These are phyloP conservation scores for Drosophila ogumai DNA, from an alignment of 1,140 invertebrate species.

Conservation along the genomic window DNA sequence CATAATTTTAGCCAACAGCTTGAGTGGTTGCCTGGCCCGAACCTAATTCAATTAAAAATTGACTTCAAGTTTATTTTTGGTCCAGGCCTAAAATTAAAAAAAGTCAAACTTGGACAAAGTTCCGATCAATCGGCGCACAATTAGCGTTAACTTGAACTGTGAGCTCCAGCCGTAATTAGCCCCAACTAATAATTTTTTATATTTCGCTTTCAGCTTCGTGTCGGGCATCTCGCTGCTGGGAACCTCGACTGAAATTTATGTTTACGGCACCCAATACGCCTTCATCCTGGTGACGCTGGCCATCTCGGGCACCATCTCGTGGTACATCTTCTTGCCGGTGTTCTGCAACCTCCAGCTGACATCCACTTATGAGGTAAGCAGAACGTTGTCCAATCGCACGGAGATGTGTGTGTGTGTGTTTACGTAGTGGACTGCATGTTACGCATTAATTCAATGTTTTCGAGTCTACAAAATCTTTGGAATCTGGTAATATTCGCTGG, in stretches of 20 bases:
- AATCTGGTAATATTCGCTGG: slow-evolving; percentile 24
- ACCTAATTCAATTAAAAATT: slow-evolving; percentile 46
- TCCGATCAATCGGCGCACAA: slow-evolving; percentile 44
- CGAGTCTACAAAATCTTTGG: slow-evolving; percentile 25
- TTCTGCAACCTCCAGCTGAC: slow-evolving; percentile 93
- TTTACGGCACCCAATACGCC: slow-evolving; percentile 91
- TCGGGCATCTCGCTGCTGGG: slow-evolving; percentile 94
- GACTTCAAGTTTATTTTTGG: slow-evolving; percentile 9
- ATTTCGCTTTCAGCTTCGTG: slow-evolving; percentile 89
- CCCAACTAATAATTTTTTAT: slow-evolving; percentile 16
- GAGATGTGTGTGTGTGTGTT: slow-evolving; percentile 6
- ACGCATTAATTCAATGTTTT: slow-evolving; percentile 45
- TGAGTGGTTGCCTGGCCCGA: slow-evolving; percentile 6
- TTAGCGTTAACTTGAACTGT: slow-evolving; percentile 35
- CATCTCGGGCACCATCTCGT: slow-evolving; percentile 89
- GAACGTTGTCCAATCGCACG: slow-evolving; percentile 38
- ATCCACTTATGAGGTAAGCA: slow-evolving; percentile 92
- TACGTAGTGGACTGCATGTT: slow-evolving; percentile 46
- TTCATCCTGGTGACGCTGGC: slow-evolving; percentile 88
- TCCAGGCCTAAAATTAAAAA: background rate
- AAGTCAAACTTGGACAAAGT: slow-evolving; percentile 11
- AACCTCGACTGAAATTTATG: slow-evolving; percentile 94
- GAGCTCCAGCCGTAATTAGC: slow-evolving; percentile 29
- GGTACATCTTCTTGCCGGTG: slow-evolving; percentile 91
- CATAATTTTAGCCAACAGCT: slow-evolving; percentile 4